These are phyloP conservation scores for Pleuronectes platessa DNA, from an alignment of 2,113 vertebrate species.

Conservation along the genomic window DNA sequence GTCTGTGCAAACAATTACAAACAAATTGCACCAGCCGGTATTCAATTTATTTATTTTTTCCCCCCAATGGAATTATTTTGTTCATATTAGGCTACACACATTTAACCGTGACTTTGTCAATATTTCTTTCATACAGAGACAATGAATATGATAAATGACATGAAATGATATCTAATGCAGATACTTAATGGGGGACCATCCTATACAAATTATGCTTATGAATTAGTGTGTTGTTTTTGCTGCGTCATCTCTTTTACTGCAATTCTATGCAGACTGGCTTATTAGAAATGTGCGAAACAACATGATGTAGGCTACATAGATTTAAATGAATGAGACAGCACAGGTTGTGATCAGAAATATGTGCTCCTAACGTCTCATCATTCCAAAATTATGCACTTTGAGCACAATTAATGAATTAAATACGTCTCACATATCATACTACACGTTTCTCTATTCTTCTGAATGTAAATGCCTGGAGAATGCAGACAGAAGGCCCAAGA, in stretches of 20 bases:
- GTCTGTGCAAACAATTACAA: slow-evolving; percentile 4
- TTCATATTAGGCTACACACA: no score
- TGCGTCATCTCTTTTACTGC: background rate
- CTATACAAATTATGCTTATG: background rate
- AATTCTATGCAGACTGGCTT: background rate
- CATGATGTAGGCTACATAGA: background rate
- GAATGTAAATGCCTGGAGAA: slow-evolving; percentile 3
- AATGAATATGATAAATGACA: background rate
- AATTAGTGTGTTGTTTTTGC: background rate
- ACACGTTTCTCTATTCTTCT: background rate
- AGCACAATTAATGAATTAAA: background rate
- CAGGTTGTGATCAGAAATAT: background rate
- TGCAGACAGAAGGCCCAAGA: background rate
- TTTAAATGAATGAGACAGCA: background rate
- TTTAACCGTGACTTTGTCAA: no score
- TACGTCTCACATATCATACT: background rate
- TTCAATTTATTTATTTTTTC: background rate
- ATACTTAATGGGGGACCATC: background rate
- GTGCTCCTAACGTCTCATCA: background rate
- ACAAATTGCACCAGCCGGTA: background rate
- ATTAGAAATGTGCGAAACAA: background rate
- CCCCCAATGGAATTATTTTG: no score
- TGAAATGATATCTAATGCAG: slow-evolving; percentile 9
- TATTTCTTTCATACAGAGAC: background rate
- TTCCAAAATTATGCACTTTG: slow-evolving; percentile 2